A percentile compares a stretch with the other conserved stretches of the same genome.
phyloP scores from a whole-genome alignment of 2,797 vertebrate genomes.

The Alectoris magna region DNA sequence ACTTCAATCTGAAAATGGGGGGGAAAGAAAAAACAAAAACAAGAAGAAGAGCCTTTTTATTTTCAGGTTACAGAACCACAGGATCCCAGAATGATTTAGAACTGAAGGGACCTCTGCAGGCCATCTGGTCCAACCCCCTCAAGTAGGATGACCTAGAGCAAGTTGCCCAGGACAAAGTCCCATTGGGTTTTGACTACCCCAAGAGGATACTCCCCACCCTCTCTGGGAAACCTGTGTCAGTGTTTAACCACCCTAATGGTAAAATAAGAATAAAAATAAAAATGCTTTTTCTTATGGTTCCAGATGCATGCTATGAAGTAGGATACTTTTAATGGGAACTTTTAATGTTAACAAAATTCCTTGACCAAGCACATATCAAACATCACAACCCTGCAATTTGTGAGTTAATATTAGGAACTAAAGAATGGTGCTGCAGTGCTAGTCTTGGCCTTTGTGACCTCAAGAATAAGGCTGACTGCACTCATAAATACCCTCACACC shows the following conservation, averaged over 20 bases:
- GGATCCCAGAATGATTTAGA: background rate
- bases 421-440: background rate
- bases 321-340: background rate
- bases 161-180: background rate
- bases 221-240: background rate
- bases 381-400: background rate
- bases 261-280: background rate
- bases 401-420: background rate
- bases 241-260: background rate
- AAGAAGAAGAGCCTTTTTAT: background rate
- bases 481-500: background rate
- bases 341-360: slow-evolving; percentile 4
- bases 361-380: background rate
- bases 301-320: background rate
- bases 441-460: background rate
- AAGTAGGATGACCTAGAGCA: background rate
- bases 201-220: background rate
- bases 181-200: background rate
- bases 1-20: background rate
- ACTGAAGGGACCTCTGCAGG: background rate
- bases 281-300: background rate
- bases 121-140: background rate
- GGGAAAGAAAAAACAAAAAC: background rate
- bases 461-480: slow-evolving; percentile 2
- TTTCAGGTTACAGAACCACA: background rate